phyloP scores from a whole-genome alignment of 1,140 invertebrate species.

The Drosophila orena region DNA sequence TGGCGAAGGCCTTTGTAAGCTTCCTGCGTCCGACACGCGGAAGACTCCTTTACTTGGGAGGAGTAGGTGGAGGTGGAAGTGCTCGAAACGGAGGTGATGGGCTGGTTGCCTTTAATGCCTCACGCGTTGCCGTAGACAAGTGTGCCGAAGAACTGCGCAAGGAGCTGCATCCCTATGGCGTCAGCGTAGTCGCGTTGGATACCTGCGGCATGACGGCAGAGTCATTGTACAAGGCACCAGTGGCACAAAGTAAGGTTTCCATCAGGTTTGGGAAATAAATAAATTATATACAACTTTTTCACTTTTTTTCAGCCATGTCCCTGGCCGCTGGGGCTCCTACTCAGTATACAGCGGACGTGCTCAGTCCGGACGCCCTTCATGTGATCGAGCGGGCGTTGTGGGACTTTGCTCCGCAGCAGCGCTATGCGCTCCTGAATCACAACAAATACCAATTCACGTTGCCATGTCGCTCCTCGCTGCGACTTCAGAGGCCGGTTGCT shows the following conservation, averaged over 20 bases:
- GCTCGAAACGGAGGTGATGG: conserved; percentile 85
- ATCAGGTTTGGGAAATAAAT: neutral
- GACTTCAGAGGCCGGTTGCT: conserved; percentile 57
- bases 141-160: conserved; percentile 89
- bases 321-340: conserved; percentile 71
- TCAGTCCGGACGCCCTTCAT: conserved; percentile 73
- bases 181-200: conserved; percentile 91
- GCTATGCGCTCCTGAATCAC: conserved; percentile 75
- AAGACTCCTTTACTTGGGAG: conserved; percentile 87
- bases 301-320: conserved; percentile 44
- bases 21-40: conserved; percentile 87
- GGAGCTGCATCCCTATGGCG: conserved; percentile 88
- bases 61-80: conserved; percentile 26
- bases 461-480: conserved; percentile 84
- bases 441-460: conserved; percentile 84
- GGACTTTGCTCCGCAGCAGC: conserved; percentile 77
- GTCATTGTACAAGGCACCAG: conserved; percentile 87
- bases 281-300: neutral
- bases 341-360: conserved; percentile 84
- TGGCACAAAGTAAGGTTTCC: conserved; percentile 85
- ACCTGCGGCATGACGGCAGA: conserved; percentile 89
- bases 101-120: conserved; percentile 89
- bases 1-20: conserved; percentile 90
- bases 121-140: conserved; percentile 89
- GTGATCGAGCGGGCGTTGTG: conserved; percentile 82